These are phyloP conservation scores for Lateolabrax maculatus DNA, from an alignment of 2,797 vertebrate genomes.

Conservation along the genomic window DNA sequence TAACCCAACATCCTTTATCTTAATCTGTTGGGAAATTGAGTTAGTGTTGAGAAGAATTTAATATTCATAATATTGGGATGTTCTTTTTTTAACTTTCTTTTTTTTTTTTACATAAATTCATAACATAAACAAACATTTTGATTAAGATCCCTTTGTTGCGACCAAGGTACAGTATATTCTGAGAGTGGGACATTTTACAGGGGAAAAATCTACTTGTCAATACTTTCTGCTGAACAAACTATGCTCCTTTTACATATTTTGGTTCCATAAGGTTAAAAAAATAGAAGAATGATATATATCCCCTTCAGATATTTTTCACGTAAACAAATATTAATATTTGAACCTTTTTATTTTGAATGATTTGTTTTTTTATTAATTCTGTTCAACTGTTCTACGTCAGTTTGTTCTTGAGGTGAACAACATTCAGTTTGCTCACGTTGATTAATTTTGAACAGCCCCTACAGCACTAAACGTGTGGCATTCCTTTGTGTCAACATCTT, in stretches of 20 bases:
- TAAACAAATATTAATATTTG: not conserved
- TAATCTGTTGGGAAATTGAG: conserved; percentile 45
- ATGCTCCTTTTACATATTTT: not conserved
- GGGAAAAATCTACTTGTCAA: not conserved
- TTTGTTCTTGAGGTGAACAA: not conserved
- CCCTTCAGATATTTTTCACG: not conserved
- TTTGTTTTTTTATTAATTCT: not conserved
- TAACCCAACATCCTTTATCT: conserved; percentile 57
- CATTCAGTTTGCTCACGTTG: conserved; percentile 2
- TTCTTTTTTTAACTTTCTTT: not conserved
- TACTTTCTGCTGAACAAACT: not conserved
- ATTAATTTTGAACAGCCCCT: not conserved
- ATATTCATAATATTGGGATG: conserved; percentile 19
- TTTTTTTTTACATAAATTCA: not conserved
- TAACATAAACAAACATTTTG: not conserved
- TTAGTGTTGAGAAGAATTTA: conserved; percentile 30
- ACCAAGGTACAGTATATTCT: not conserved
- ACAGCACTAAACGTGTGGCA: not conserved
- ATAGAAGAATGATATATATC: not conserved
- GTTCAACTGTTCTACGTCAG: not conserved
- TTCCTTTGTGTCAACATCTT: conserved; percentile 19
- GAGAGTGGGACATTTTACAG: not conserved
- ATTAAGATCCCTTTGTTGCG: not conserved
- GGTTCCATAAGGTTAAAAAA: not conserved
- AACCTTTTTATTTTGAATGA: not conserved